Evolutionary conservation across 2,888 invertebrate genomes (phyloP).

Genomic region (Volucella inflata): DNA sequence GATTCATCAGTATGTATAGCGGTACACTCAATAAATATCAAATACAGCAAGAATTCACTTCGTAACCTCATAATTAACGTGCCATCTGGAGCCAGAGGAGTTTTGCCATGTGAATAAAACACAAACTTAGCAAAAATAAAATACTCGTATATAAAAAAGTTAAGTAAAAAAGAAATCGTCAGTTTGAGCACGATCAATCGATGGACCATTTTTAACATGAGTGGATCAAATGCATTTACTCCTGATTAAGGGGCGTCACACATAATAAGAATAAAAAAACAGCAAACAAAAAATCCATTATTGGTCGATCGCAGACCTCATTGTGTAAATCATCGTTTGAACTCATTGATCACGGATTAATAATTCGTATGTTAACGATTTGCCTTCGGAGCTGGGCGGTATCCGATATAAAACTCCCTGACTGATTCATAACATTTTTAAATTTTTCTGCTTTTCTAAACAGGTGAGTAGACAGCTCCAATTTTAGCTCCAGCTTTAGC

Average conservation of each 20-base stretch:
- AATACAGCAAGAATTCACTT: slow-evolving; percentile 39
- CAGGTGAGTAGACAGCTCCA: slow-evolving; percentile 54
- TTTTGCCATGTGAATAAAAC: slow-evolving; percentile 18
- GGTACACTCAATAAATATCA: slow-evolving; percentile 37
- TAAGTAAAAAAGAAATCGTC: slow-evolving; percentile 10
- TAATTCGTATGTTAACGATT: slow-evolving; percentile 72
- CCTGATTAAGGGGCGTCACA: slow-evolving; percentile 65
- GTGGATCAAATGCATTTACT: slow-evolving; percentile 66
- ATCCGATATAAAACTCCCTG: slow-evolving; percentile 63
- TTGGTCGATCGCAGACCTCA: slow-evolving; percentile 48
- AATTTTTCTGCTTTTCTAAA: slow-evolving; percentile 59
- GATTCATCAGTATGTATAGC: background rate
- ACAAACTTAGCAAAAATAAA: background rate
- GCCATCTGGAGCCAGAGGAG: slow-evolving; percentile 55
- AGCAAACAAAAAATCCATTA: slow-evolving; percentile 47
- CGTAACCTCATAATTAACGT: slow-evolving; percentile 55
- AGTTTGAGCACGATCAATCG: slow-evolving; percentile 54
- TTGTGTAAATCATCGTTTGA: slow-evolving; percentile 46
- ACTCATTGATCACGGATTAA: slow-evolving; percentile 73
- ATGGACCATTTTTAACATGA: slow-evolving; percentile 48
- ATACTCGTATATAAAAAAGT: background rate
- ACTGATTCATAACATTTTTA: slow-evolving; percentile 61
- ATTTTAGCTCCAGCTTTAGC: background rate
- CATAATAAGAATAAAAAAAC: slow-evolving; percentile 5
- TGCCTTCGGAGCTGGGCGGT: slow-evolving; percentile 72